Base-by-base conservation (phyloP, 2,113 vertebrate species). In the Bos javanicus region DNA sequence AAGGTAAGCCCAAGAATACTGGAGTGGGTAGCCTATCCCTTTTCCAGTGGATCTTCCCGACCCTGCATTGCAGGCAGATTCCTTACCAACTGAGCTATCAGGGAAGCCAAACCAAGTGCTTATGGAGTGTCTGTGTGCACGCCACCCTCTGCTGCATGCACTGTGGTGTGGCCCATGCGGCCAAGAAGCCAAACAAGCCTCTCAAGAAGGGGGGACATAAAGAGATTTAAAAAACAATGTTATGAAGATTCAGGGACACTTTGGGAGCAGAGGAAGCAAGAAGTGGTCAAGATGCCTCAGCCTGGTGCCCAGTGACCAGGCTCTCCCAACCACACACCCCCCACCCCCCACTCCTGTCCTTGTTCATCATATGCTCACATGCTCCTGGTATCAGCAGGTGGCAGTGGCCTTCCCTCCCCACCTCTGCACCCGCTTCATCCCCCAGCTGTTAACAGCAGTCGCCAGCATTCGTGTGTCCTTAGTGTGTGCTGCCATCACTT, bases 301-400 rank as follows among this genome's bases (percentile, higher is more conserved):
- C 83, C 43, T 67, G 25, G 23, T 23, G 36, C 3, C 39, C 6
- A 2, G 64, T 3, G 30, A 23, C 52, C 28, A 39, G 39, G 0
- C 14, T 15, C 33, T 50, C 48, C 3, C 1, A 36, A 71, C 64
- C 64, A 36, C 17, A 36, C 4, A 1, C 39, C 10, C 10, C 9
- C 1, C 2, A 5, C 25, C 28, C 3, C 14, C 56, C 6, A 8
- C 62, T 17, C 15, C 0, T 10, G 48, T 52, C 64, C 39, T 52
- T 8, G 23, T 46, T 25, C 0, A 0, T 82, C 56, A 1, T 19
- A 0, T 2, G 0, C 39, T 57, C 15, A 62, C 54, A 2, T 2
- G 0, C 30, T 15, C 5, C 60, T 25, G 19, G 4, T 30, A 56
- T 50, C 87, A 1, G 1, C 90, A 33, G 30, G 56, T 1, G 9